Base-by-base conservation (phyloP, 2,113 vertebrate genomes). In the Ptilorrhoa leucosticta region DNA sequence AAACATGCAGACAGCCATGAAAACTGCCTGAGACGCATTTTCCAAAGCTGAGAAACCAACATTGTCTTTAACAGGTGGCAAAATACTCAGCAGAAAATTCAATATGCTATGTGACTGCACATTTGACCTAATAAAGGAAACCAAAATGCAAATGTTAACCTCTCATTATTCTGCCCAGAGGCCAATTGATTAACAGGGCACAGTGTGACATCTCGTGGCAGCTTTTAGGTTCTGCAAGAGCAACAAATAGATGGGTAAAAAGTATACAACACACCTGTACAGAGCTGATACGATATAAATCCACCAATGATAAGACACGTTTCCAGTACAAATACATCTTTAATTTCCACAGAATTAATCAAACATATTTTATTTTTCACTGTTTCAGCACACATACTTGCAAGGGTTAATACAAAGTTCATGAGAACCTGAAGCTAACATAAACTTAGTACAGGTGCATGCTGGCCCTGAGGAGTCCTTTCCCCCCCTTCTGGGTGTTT, bases 181-280 rank as follows among this genome's bases (percentile, higher is more conserved):
- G 21, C 45, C 51, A 68, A 60, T 10, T 10, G 5, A 35, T 90
- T 45, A 83, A 60, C 24, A 91, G 30, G 47, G 79, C 54, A 77
- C 50, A 90, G 71, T 50, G 28, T 88, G 93, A 91, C 95, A 96
- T 23, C 94, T 97, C 71, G 85, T 93, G 94, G 96, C 56, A 86
- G 82, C 51, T 88, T 83, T 76, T 47, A 44, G 81, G 76, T 70
- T 90, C 84, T 96, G 83, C 94, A 95, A 40, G 10, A 69, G 39
- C 35, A 56, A 56, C 9, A 44, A 84, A 64, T 13, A 48, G 40
- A 66, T 5, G 13, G 16, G 45, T n/a, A 40, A 82, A 83, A 87
- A 40, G 2, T 37, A 65, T 37, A 20, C 11, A 82, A 42, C 0
- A 7, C n/a, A 42, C 12, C 72, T 9, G 9, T 10, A 47, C 15